Evolutionary conservation across 2,113 vertebrate species (phyloP), one percentile per base, ranked within the genome.

Genomic region (Tenebrosternarchus preto): DNA sequence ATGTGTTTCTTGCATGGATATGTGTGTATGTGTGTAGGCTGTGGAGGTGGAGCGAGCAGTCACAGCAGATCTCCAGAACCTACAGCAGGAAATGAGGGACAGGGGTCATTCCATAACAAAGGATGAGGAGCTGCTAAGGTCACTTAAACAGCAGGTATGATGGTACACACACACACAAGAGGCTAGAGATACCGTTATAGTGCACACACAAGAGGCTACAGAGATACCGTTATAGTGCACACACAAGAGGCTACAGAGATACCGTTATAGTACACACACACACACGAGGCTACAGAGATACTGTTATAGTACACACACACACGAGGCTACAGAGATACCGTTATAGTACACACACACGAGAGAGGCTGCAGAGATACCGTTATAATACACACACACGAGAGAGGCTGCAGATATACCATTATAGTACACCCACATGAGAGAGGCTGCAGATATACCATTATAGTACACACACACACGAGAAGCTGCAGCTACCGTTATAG

Each of bases 81-180:
- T 94, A 27, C 92, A 92, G 73, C 83, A 91, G 80, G 86, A 92
- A 78, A 85, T 93, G 59, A 86, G 81, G 22, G 88, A 90, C 19
- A 88, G 84, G 57, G 87, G 86, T 77, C 81, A 86, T 17, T 80
- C 57, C 71, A 81, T 85, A 69, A 80, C 84, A 8, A 86, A 90
- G 83, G 92, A 93, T 0, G 92, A 93, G 55, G 92, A 92, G 84
- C 78, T 93, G 72, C 86, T 94, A 71, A 91, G 88, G 71, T 90
- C 90, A 76, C 88, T 93, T 87, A 91, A 80, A 85, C 92, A 94
- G 80, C 92, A 94, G 92, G 93, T 93, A 88, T 80, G 61, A 11
- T 27, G 53, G 3, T 55, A 57, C 7, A 57, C 55, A 24, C 39
- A 57, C 77, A 75, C n/a, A 78, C 27, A 36, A n/a, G 57, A n/a